Evolutionary conservation across 2,888 invertebrate species (phyloP).

Genomic region (Neoscelio sp.): DNA sequence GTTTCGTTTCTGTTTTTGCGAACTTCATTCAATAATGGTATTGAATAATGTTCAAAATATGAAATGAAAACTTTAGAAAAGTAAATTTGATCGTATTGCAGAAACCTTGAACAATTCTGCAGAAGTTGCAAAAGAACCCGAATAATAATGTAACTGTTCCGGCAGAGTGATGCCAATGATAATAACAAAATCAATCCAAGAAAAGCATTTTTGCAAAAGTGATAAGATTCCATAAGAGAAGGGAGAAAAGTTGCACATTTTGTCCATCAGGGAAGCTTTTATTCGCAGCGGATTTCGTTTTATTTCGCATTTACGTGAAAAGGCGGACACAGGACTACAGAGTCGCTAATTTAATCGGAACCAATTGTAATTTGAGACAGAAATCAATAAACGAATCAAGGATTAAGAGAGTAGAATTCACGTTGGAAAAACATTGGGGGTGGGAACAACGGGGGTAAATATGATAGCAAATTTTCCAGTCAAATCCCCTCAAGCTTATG

Average conservation of each 20-base stretch:
- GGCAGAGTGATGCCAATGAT: constrained; percentile 3
- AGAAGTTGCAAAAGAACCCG: neutral
- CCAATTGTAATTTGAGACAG: constrained; percentile 2
- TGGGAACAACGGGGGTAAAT: constrained; percentile 34
- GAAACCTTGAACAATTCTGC: constrained; percentile 8
- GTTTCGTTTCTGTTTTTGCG: neutral
- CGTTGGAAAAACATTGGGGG: constrained; percentile 32
- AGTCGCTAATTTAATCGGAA: constrained; percentile 6
- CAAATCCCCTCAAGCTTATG: constrained; percentile 54
- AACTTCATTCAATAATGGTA: neutral
- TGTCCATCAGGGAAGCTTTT: neutral
- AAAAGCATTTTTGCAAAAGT: neutral
- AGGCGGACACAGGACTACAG: neutral
- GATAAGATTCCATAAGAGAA: too few species aligned
- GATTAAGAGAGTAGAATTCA: constrained; percentile 42
- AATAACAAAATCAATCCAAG: neutral
- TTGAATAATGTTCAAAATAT: neutral
- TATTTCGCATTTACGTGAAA: neutral
- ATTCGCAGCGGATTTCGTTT: neutral
- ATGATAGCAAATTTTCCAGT: constrained; percentile 45
- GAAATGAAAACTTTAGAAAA: neutral
- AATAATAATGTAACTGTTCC: constrained; percentile 1
- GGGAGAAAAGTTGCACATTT: too few species aligned
- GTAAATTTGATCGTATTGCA: neutral
- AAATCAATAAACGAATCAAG: constrained; percentile 30